Conservation (phyloP, 2,797 vertebrate genomes). For the Microhierax caerulescens region DNA sequence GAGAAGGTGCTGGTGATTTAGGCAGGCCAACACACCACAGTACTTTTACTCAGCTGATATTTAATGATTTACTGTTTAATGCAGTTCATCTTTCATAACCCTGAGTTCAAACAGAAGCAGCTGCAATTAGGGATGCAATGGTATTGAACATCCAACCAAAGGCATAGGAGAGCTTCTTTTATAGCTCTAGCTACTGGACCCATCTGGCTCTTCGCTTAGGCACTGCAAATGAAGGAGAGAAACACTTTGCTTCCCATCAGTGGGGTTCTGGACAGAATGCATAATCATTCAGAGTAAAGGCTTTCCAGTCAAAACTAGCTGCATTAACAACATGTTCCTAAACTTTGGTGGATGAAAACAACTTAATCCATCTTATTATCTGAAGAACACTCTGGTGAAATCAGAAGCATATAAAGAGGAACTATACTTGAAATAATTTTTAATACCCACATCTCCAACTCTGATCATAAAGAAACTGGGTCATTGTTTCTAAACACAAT, state of each 20-base stretch:
- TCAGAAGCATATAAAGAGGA: neutral
- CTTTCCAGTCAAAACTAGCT: slow-evolving; percentile 52
- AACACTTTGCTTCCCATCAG: slow-evolving; percentile 53
- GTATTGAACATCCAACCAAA: slow-evolving; percentile 66
- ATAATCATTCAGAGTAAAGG: slow-evolving; percentile 60
- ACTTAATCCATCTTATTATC: slow-evolving; percentile 21
- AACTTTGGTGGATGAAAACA: slow-evolving; percentile 24
- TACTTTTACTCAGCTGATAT: slow-evolving; percentile 66
- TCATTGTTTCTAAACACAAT: neutral
- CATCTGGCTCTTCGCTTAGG: slow-evolving; percentile 64
- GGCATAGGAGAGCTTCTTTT: slow-evolving; percentile 42
- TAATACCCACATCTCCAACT: neutral
- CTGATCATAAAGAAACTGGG: neutral
- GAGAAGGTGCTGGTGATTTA: slow-evolving; percentile 56
- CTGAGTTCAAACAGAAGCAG: slow-evolving; percentile 72
- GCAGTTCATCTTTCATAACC: slow-evolving; percentile 71
- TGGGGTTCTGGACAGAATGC: slow-evolving; percentile 47
- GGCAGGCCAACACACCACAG: slow-evolving; percentile 17
- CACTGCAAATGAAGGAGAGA: slow-evolving; percentile 40
- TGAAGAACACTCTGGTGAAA: slow-evolving; percentile 10
- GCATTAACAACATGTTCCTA: neutral
- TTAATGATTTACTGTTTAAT: slow-evolving; percentile 75
- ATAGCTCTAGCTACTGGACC: slow-evolving; percentile 32
- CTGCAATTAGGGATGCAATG: slow-evolving; percentile 57
- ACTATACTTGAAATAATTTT: neutral